Percentiles rank a stretch among this genome's conserved stretches.
These are phyloP conservation scores for Platyrinchus mystaceus DNA, from an alignment of 2,797 vertebrate genomes.

Conservation along the genomic window DNA sequence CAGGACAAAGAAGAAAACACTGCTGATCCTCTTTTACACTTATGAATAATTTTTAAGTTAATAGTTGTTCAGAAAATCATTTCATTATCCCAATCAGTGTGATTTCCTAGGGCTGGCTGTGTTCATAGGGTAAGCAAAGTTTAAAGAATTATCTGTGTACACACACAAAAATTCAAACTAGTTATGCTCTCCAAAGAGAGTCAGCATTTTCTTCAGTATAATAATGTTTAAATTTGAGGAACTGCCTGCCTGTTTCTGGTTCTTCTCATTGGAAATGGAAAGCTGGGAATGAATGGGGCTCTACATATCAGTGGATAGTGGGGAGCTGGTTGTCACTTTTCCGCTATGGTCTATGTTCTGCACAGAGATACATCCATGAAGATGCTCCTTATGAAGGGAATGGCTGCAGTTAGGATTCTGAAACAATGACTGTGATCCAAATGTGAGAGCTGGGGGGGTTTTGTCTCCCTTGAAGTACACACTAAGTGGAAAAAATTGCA, in stretches of 20 bases:
- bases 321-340: neutral
- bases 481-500: neutral
- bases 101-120: neutral
- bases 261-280: neutral
- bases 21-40: neutral
- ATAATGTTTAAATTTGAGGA: neutral
- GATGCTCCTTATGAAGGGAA: neutral
- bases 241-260: neutral
- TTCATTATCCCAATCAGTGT: neutral
- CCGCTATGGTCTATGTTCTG: neutral
- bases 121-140: neutral
- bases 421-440: neutral
- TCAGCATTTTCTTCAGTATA: neutral
- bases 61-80: neutral
- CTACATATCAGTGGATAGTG: neutral
- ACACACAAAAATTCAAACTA: neutral
- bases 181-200: neutral
- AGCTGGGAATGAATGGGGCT: neutral
- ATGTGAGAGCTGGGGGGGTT: neutral
- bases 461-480: neutral
- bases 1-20: neutral
- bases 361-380: neutral
- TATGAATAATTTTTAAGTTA: neutral
- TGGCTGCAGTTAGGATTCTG: neutral
- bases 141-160: neutral